Base-by-base conservation (phyloP, 2,113 vertebrate genomes). In the Corydoras maculifer region DNA sequence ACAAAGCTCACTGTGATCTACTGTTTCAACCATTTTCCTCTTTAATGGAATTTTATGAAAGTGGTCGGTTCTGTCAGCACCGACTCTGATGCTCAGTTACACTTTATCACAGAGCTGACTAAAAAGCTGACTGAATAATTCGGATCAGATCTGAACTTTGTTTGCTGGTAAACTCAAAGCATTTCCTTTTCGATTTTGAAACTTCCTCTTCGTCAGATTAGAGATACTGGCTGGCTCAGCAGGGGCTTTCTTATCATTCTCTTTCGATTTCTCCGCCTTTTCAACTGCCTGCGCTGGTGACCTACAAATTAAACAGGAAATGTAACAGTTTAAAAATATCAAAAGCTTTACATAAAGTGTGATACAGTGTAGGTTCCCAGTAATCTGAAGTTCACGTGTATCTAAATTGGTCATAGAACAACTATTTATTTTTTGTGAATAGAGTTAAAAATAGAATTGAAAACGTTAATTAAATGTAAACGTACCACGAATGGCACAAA, bases 121-220 rank as follows among this genome's bases (percentile, higher is more conserved):
- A 43, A 43, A 43, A 43, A 43, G 35, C 35, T 43, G 35, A 54
- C 49, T 30, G 7, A 65, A 50, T 32, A 51, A 9, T 31, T 43
- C 35, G 7, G 35, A 43, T 43, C 4, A 43, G 35, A 43, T 43
- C 35, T 43, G 35, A 43, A 43, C 1, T 4, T 43, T 43, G 35
- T 43, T 43, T 43, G 35, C 35, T 43, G 35, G 4, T 43, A 43
- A 43, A 43, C 35, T 43, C 35, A 43, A 43, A 54, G 25, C 30
- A 48, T 43, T 58, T 53, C 35, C 29, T 65, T 43, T 60, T 9
- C 11, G 12, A 7, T 18, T 73, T 66, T 73, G 7, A 35, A 32
- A 15, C 70, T 72, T 72, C 70, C 35, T 5, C 70, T 60, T 55
- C 66, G 29, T n/a, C 43, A 60, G 51, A 51, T 59, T 11, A 49